These are phyloP conservation scores for Hypomecis atomaria DNA, from an alignment of 2,888 invertebrate genomes.

Conservation along the genomic window DNA sequence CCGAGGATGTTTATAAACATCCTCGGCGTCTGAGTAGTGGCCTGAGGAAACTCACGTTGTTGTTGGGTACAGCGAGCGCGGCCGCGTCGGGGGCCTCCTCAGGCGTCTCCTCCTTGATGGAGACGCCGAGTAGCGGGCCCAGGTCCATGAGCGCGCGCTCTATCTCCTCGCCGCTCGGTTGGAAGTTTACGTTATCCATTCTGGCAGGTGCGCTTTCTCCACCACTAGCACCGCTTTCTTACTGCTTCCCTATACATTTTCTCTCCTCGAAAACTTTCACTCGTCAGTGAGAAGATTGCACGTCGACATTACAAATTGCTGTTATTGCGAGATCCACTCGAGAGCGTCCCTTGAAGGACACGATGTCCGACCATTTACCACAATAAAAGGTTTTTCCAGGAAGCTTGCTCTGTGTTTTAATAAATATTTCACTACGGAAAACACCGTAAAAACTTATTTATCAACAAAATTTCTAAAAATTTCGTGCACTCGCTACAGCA, in stretches of 20 bases:
- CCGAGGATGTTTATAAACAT: slow-evolving; percentile 26
- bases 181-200: slow-evolving; percentile 76
- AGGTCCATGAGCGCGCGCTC: slow-evolving; percentile 80
- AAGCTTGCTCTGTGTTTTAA: not conserved
- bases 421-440: slow-evolving; percentile 15
- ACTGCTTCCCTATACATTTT: slow-evolving; percentile 60
- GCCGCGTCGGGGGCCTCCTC: slow-evolving; percentile 66
- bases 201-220: slow-evolving; percentile 41
- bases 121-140: slow-evolving; percentile 76
- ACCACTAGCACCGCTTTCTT: slow-evolving; percentile 51
- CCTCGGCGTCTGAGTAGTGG: not conserved
- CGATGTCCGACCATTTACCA: not conserved
- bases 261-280: slow-evolving; percentile 70
- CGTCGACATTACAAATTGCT: slow-evolving; percentile 74
- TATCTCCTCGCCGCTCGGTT: slow-evolving; percentile 75
- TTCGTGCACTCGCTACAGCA: slow-evolving; percentile 64
- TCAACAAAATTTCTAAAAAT: slow-evolving; percentile 52
- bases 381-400: not conserved
- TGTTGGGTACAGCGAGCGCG: slow-evolving; percentile 45
- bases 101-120: slow-evolving; percentile 76
- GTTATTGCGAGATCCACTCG: slow-evolving; percentile 59
- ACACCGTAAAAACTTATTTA: slow-evolving; percentile 42
- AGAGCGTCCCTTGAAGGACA: slow-evolving; percentile 50
- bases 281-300: slow-evolving; percentile 63
- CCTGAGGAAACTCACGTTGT: slow-evolving; percentile 58